phyloP scores from a whole-genome alignment of 2,797 vertebrate genomes.

The Hydrocynus forskahlii region DNA sequence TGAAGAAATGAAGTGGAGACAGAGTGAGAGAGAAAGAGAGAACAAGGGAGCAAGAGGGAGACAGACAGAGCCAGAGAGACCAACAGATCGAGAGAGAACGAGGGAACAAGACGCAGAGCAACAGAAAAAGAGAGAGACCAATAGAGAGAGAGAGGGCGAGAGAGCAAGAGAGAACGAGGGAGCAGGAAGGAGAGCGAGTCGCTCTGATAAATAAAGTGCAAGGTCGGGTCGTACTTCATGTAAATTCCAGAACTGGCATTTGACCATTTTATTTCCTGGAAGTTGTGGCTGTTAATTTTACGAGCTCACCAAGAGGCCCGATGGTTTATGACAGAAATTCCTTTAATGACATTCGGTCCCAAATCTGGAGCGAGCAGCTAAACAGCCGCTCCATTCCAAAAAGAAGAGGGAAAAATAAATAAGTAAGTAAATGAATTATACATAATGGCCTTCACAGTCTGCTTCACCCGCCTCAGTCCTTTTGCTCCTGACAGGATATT shows the following conservation, averaged over 20 bases:
- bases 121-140: too few relatives aligned
- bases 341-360: constrained; percentile 9
- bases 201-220: neutral
- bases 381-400: neutral
- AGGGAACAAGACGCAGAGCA: too few relatives aligned
- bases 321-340: constrained; percentile 27
- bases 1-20: too few relatives aligned
- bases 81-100: too few relatives aligned
- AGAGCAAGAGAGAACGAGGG: too few relatives aligned
- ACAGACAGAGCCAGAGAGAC: too few relatives aligned
- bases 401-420: neutral
- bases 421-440: neutral
- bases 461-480: neutral
- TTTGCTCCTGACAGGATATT: constrained; percentile 6
- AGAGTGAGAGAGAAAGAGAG: too few relatives aligned
- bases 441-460: neutral
- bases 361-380: neutral
- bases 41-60: too few relatives aligned
- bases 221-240: constrained; percentile 15
- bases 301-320: constrained; percentile 5
- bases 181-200: neutral
- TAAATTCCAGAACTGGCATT: constrained; percentile 16
- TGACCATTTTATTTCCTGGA: constrained; percentile 21
- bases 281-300: constrained; percentile 27
- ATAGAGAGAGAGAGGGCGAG: neutral